These are phyloP conservation scores for Drosophila nigricruria DNA, from an alignment of 2,888 invertebrate species.

Conservation along the genomic window DNA sequence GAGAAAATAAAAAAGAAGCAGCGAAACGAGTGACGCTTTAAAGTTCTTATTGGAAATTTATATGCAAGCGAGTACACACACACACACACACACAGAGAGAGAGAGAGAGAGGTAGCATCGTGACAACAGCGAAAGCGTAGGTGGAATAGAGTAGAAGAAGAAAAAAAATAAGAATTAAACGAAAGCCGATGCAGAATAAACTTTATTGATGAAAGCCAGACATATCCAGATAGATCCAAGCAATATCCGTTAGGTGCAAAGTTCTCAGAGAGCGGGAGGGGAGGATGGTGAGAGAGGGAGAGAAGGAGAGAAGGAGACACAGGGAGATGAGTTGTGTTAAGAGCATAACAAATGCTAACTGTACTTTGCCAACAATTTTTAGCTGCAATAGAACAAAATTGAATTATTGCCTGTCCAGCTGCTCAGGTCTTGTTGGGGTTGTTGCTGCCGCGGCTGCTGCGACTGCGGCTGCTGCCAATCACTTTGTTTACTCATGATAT, in stretches of 20 bases:
- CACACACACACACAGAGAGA: conserved; percentile 1
- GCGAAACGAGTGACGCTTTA: background rate
- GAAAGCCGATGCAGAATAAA: conserved; percentile 7
- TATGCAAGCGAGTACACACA: background rate
- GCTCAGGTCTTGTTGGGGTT: conserved; percentile 51
- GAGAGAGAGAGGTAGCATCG: conserved; percentile 3
- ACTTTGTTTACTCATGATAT: conserved; percentile 61
- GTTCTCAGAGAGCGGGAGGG: background rate
- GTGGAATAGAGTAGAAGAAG: conserved; percentile 20
- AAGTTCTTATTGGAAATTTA: conserved; percentile 34
- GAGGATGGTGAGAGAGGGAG: too few species aligned
- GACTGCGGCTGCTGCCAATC: conserved; percentile 20
- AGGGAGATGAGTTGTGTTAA: background rate
- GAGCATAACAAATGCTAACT: conserved; percentile 29
- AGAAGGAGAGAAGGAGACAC: background rate
- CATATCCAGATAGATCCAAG: conserved; percentile 50
- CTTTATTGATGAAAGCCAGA: conserved; percentile 25
- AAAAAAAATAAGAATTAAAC: background rate
- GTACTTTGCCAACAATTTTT: conserved; percentile 50
- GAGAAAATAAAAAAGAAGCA: conserved; percentile 9
- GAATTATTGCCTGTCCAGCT: conserved; percentile 26
- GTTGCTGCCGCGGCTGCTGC: conserved; percentile 23
- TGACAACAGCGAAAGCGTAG: conserved; percentile 35
- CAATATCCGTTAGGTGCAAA: conserved; percentile 36
- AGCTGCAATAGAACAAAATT: conserved; percentile 31